These are phyloP conservation scores for Gonocerus acuteangulatus DNA, from an alignment of 2,888 invertebrate genomes.

Conservation along the genomic window DNA sequence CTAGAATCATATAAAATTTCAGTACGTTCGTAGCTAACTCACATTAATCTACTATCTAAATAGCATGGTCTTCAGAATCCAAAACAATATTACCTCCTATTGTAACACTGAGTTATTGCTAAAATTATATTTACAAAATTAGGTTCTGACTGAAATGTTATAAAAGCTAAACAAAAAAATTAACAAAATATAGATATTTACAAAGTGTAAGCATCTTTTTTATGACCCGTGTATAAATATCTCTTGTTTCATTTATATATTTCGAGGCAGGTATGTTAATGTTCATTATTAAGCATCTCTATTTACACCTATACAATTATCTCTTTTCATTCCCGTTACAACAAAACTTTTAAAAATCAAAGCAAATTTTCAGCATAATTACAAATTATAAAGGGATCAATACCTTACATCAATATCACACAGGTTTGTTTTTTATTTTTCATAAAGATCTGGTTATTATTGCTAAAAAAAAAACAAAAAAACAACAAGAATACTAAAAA, in stretches of 20 bases:
- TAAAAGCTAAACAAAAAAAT: slow-evolving; percentile 22
- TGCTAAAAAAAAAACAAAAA: neutral
- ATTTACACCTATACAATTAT: slow-evolving; percentile 24
- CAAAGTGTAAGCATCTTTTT: slow-evolving; percentile 20
- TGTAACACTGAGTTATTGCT: slow-evolving; percentile 10
- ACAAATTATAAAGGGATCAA: slow-evolving; percentile 8
- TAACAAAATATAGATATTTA: slow-evolving; percentile 27
- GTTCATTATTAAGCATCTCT: slow-evolving; percentile 6
- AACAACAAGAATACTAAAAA: neutral
- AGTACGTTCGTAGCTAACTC: slow-evolving; percentile 11
- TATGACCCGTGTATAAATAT: slow-evolving; percentile 21
- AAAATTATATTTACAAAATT: slow-evolving; percentile 15
- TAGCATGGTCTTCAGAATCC: slow-evolving; percentile 11
- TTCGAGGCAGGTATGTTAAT: slow-evolving; percentile 20
- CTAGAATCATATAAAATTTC: slow-evolving; percentile 11
- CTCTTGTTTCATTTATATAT: slow-evolving; percentile 2
- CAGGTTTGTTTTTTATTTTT: neutral
- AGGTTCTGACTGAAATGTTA: slow-evolving; percentile 18
- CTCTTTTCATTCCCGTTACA: slow-evolving; percentile 18
- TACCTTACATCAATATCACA: neutral
- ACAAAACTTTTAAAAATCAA: neutral
- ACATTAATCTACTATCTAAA: neutral
- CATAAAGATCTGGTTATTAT: neutral
- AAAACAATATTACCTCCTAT: slow-evolving; percentile 2
- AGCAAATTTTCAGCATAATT: slow-evolving; percentile 7